phyloP scores from a whole-genome alignment of 1,140 invertebrate genomes.

The Lepidurus couesii region DNA sequence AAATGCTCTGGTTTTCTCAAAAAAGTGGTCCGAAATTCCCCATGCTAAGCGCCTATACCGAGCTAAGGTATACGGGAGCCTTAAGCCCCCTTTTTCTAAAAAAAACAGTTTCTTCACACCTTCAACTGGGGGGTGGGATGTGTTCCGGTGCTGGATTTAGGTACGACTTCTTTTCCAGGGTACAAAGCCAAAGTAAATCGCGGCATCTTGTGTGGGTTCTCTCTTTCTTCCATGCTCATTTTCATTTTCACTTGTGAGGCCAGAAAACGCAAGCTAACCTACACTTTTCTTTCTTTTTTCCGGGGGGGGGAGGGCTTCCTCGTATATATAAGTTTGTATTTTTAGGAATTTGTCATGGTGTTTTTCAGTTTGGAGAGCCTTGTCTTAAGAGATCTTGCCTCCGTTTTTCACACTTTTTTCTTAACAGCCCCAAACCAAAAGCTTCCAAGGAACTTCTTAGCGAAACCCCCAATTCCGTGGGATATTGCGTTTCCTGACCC shows the following conservation, averaged over 20 bases:
- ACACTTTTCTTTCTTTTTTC: too few relatives aligned
- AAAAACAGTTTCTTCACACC: not conserved
- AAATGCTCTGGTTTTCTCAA: too few relatives aligned
- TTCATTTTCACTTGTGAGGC: not conserved
- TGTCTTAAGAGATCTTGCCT: constrained; percentile 3
- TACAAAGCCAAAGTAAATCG: constrained; percentile 11
- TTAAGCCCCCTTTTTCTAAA: not conserved
- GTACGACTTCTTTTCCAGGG: not conserved
- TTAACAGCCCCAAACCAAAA: not conserved
- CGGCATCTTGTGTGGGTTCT: not conserved
- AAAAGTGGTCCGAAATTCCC: too few relatives aligned
- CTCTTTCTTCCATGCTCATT: not conserved
- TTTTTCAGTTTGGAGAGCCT: not conserved
- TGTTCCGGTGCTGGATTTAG: not conserved
- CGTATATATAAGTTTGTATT: not conserved
- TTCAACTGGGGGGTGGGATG: not conserved
- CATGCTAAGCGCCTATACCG: too few relatives aligned
- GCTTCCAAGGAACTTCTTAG: not conserved
- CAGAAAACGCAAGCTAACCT: not conserved
- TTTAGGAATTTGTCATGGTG: not conserved
- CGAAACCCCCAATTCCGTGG: not conserved
- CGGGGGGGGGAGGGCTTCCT: not conserved
- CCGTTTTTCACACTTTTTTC: not conserved
- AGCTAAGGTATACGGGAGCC: too few relatives aligned
- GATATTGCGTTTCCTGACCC: constrained; percentile 12